Base-by-base conservation (phyloP, 2,113 vertebrate species). In the Suricata suricatta region DNA sequence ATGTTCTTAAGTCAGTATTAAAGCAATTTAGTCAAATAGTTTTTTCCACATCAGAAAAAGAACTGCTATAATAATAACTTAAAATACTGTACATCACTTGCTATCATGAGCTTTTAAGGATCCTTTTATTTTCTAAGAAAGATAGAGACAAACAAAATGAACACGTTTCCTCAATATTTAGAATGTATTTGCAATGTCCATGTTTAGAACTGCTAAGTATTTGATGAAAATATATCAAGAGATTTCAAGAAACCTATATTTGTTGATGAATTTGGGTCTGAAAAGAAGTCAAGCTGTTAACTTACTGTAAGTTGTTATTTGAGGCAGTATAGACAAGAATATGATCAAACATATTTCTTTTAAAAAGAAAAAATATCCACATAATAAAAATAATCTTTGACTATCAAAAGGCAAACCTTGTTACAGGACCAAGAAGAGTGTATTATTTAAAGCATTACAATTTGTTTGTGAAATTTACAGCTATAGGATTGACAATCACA, bases 371-470 rank as follows among this genome's bases (percentile, higher is more conserved):
- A 94, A 35, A 85, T n/a, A 33, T 8, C 92, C 31, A 38, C 23
- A 96, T 54, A 93, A 88, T 74, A 88, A 93, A 97, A 54, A 63
- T 60, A 97, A 68, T 69, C 38, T 83, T 90, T 89, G 29, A 83
- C 15, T 86, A 72, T 80, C 27, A 77, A 31, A 96, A 92, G n/a
- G 77, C 74, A 96, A 63, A 90, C 7, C 64, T 69, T 90, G 3
- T 52, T 90, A 90, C 0, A 82, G 54, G 68, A 88, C 7, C 60
- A 81, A 92, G 97, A 97, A 64, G 25, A 96, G 94, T 83, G 3
- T 17, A 98, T 95, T 92, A 98, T 95, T 94, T 97, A 97, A 98
- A 98, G 95, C 64, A 47, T 81, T 86, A 92, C 69, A 88, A 93
- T 90, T 72, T 97, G 52, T 90, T 72, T 97, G 52, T 87, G 54